Evolutionary conservation across 2,113 vertebrate genomes (phyloP).

Genomic region (Nibea coibor): DNA sequence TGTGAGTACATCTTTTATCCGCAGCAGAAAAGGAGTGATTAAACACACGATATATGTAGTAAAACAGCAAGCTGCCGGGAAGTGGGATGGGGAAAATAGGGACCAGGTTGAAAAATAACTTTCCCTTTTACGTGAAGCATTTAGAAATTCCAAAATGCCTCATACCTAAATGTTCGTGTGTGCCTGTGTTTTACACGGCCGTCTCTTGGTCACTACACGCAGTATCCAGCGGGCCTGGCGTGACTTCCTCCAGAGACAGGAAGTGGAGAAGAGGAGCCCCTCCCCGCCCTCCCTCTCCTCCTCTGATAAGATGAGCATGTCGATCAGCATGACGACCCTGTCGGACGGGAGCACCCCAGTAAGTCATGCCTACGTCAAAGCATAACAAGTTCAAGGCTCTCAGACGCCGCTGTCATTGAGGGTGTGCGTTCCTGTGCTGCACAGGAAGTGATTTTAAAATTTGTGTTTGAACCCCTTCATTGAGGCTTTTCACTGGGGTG

Average conservation of each 20-base stretch:
- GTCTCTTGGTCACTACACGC: not conserved
- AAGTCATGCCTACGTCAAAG: slow-evolving; percentile 76
- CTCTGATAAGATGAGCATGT: slow-evolving; percentile 93
- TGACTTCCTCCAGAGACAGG: slow-evolving; percentile 89
- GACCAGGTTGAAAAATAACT: no score
- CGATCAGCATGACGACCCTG: slow-evolving; percentile 94
- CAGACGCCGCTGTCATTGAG: not conserved
- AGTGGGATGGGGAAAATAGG: not conserved
- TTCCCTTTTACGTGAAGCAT: no score
- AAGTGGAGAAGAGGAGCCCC: slow-evolving; percentile 89
- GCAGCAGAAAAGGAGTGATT: not conserved
- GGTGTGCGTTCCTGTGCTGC: not conserved
- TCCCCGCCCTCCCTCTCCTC: slow-evolving; percentile 90
- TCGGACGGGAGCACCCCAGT: slow-evolving; percentile 94
- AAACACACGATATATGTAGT: no score
- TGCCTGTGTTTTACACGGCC: not conserved
- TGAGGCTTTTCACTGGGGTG: not conserved
- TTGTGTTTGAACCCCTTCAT: not conserved
- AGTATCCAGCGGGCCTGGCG: slow-evolving; percentile 94
- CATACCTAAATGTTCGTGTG: not conserved
- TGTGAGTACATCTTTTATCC: slow-evolving; percentile 85
- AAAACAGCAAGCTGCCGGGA: not conserved
- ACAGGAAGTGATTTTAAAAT: not conserved
- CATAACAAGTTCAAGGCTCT: not conserved
- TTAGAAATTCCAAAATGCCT: no score